Base-by-base conservation (phyloP, 2,113 vertebrate species). In the Microcebus murinus region DNA sequence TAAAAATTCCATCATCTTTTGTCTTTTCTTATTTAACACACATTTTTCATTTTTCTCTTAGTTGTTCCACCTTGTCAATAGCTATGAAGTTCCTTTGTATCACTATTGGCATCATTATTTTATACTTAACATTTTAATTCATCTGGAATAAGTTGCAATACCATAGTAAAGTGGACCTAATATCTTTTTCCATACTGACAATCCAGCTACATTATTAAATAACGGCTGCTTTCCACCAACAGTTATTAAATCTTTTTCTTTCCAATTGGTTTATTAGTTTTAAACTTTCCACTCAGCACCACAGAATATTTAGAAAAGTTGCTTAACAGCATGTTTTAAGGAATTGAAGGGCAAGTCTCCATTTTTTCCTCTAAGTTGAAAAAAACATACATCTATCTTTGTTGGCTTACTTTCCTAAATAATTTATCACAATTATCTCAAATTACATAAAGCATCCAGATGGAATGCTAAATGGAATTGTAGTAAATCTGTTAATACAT, bases 401-500 rank as follows among this genome's bases (percentile, higher is more conserved):
- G 27, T 89, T 57, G 87, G 27, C 36, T 36, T 73, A 42, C n/a
- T 86, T 96, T 86, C 39, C n/a, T 93, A 87, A 57, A 57, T 67
- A 76, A 92, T 82, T 81, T 86, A 68, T 36, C 73, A 94, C 29
- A 85, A 31, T 81, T 82, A 36, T 94, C 34, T 80, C 74, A 73
- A 77, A 87, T 74, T 92, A 77, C n/a, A 68, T 68, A 50, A 83
- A 87, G 20, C n/a, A 83, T 29, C 63, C n/a, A 79, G 12, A 6
- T 70, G 59, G 52, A 36, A 90, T 59, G 31, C 48, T 81, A 82
- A 96, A 89, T 36, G 7, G 25, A 65, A 96, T 1, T 50, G 10
- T 45, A 39, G 25, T 45, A 90, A 87, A 87, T 23, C 63, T 57
- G 7, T 57, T 57, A 57, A 57, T 94, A 70, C 10, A 42, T 39